These are phyloP conservation scores for Diorhabda sublineata DNA, from an alignment of 1,140 invertebrate genomes.

Conservation along the genomic window DNA sequence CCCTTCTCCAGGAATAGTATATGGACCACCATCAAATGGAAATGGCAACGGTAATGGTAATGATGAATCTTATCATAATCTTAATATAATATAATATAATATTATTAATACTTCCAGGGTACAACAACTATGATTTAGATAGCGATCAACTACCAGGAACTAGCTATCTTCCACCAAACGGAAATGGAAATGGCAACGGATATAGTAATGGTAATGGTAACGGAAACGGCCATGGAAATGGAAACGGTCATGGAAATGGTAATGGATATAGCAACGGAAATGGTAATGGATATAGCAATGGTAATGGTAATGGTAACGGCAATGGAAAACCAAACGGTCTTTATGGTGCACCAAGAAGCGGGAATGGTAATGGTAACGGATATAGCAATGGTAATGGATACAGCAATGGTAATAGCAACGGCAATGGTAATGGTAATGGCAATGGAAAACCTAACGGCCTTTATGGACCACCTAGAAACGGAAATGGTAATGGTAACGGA, in stretches of 20 bases:
- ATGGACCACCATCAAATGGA: conserved; percentile 31
- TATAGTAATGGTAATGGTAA: conserved; percentile 22
- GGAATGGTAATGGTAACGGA: conserved; percentile 21
- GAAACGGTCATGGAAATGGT: conserved; percentile 22
- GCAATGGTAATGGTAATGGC: conserved; percentile 31
- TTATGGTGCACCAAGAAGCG: conserved; percentile 21
- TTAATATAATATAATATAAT: too few relatives aligned
- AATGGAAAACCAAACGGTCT: conserved; percentile 3
- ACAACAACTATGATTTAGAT: conserved; percentile 24
- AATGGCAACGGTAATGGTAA: conserved; percentile 32
- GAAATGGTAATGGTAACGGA: conserved; percentile 35
- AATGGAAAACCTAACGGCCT: conserved; percentile 24
- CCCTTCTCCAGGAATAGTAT: conserved; percentile 21
- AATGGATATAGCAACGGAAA: conserved; percentile 28
- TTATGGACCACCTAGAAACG: conserved; percentile 26
- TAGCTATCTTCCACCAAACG: conserved; percentile 30
- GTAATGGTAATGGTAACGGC: conserved; percentile 21
- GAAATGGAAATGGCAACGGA: background rate
- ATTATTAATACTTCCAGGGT: conserved; percentile 12
- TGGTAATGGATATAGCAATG: conserved; percentile 26
- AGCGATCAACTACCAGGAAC: conserved; percentile 30
- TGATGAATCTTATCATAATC: background rate
- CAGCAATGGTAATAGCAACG: conserved; percentile 21
- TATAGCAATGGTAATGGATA: conserved; percentile 16
- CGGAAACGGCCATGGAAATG: conserved; percentile 23